A percentile compares a stretch with the other conserved stretches of the same genome.
These are phyloP conservation scores for Heterochromis multidens DNA, from an alignment of 2,113 vertebrate genomes.

Conservation along the genomic window DNA sequence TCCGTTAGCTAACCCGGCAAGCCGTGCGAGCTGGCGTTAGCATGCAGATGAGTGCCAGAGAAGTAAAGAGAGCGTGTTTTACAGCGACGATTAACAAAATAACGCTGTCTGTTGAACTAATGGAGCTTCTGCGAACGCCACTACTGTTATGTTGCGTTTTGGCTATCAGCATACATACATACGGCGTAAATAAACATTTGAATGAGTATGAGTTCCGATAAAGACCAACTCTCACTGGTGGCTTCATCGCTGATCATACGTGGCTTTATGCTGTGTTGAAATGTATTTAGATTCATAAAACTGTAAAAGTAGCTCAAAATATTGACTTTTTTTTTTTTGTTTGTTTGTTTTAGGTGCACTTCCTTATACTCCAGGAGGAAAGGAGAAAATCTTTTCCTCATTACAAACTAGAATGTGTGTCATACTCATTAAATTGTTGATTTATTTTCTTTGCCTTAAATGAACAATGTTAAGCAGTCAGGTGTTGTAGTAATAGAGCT, in stretches of 20 bases:
- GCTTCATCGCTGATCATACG: neutral
- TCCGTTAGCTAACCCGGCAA: conserved; percentile 40
- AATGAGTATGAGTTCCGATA: neutral
- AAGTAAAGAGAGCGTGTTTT: neutral
- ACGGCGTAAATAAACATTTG: neutral
- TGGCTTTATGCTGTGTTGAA: neutral
- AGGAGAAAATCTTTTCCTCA: neutral
- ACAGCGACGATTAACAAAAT: neutral
- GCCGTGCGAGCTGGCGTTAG: neutral
- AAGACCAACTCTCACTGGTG: neutral
- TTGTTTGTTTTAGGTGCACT: neutral
- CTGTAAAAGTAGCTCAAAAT: neutral
- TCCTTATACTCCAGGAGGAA: neutral
- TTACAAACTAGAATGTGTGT: neutral
- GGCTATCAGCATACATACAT: neutral
- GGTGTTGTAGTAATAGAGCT: neutral
- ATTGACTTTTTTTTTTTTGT: neutral
- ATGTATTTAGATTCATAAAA: neutral
- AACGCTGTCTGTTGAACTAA: rapidly evolving
- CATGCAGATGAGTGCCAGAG: neutral
- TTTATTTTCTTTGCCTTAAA: neutral
- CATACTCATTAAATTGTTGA: neutral
- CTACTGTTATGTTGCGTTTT: neutral
- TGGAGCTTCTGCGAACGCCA: neutral
- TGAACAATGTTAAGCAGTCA: neutral